Base-by-base conservation (phyloP, 2,113 vertebrate species). In the Pseudonaja textilis region DNA sequence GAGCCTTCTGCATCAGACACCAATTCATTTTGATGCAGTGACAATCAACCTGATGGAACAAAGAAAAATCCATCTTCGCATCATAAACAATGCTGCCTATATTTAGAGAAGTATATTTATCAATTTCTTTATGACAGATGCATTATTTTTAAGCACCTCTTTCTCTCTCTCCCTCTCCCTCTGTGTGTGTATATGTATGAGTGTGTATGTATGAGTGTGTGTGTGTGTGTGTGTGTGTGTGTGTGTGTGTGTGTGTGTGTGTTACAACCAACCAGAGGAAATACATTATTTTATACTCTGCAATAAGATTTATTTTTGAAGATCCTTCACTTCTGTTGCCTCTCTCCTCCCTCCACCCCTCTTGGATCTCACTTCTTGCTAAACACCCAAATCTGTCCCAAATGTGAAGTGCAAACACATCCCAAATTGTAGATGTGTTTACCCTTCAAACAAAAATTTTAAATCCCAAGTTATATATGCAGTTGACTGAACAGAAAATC, bases 221-320 rank as follows among this genome's bases (percentile, higher is more conserved):
- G 59, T 64, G 26, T 64, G 26, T 64, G 11, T 69, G 47, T 45
- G 5, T 45, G n/a, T n/a, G n/a, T n/a, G 5, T 45, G 45, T 45
- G 5, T 45, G 45, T 5, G 11, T 69, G 29, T 69, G 1, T 69
- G 12, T 14, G 64, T 64, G 4, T 23, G 59, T 64, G 26, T 64
- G 26, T 64, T 92, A 22, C 16, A 64, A 5, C 56, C 8, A 23
- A 34, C 5, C 23, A 42, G 64, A 55, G 25, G 47, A 89, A 89
- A 56, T 69, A 12, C 42, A 87, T 34, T 52, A 52, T 69, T 88
- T 92, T 69, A 90, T 26, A 5, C 45, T 87, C 93, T 87, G 90
- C 88, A 91, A 69, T 89, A 93, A 89, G 93, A 95, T 92, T 95
- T 93, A 91, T 88, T 92, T 10, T 69, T 93, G 88, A 89, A 26